phyloP scores from a whole-genome alignment of 2,113 vertebrate genomes.

The Vidua macroura region DNA sequence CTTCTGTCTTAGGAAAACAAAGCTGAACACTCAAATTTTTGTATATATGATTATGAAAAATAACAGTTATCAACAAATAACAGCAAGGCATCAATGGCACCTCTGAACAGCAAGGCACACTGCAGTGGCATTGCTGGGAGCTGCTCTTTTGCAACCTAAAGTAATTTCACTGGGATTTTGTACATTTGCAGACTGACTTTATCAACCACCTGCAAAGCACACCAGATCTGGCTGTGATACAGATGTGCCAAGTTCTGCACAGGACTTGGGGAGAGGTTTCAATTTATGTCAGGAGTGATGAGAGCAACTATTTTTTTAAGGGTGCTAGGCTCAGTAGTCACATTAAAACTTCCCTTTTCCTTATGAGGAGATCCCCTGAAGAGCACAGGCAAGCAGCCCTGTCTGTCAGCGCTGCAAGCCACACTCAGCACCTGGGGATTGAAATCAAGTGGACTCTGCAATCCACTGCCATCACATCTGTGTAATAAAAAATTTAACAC shows the following conservation, averaged over 20 bases:
- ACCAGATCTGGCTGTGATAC: background rate
- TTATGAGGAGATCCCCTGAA: background rate
- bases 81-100: too few species aligned
- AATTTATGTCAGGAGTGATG: background rate
- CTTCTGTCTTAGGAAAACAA: slow-evolving; percentile 15
- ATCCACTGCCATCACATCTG: background rate
- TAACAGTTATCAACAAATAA: background rate
- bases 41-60: background rate
- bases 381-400: background rate
- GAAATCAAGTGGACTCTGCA: background rate
- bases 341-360: background rate
- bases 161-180: background rate
- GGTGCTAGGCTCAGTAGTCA: background rate
- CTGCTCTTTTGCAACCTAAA: background rate
- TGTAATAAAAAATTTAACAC: background rate
- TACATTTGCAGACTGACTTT: background rate
- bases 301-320: background rate
- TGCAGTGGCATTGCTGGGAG: background rate
- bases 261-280: background rate
- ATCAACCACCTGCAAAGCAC: background rate
- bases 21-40: background rate
- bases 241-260: background rate
- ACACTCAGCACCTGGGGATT: background rate
- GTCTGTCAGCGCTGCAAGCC: background rate
- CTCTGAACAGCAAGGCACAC: background rate